These are phyloP conservation scores for Polypedilum pembai DNA, from an alignment of 1,140 invertebrate species.

Conservation along the genomic window DNA sequence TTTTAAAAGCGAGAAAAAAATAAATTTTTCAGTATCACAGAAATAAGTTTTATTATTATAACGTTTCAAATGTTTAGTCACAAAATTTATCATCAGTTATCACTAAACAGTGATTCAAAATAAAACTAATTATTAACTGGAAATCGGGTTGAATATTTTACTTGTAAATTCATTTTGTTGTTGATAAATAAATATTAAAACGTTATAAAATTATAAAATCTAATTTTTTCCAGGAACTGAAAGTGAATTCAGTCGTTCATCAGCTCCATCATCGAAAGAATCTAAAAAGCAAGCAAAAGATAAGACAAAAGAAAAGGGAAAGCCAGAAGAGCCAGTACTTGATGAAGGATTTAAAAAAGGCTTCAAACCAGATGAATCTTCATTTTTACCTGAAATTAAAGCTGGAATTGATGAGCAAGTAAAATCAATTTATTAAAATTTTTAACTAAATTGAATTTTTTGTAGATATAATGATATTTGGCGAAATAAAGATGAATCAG, in stretches of 20 bases:
- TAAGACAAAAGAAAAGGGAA: constrained; percentile 60
- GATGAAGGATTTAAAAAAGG: constrained; percentile 52
- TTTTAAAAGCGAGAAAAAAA: too few species aligned
- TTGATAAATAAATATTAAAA: too few species aligned
- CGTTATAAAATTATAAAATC: constrained; percentile 23
- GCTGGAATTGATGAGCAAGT: constrained; percentile 53
- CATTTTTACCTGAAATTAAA: constrained; percentile 52
- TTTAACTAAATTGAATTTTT: constrained; percentile 24
- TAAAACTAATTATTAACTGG: too few species aligned
- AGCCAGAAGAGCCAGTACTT: constrained; percentile 47
- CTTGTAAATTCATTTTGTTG: too few species aligned
- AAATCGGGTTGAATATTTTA: too few species aligned
- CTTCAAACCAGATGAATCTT: constrained; percentile 50
- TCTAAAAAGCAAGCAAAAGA: constrained; percentile 63
- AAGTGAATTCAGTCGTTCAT: constrained; percentile 68
- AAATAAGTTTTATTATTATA: too few species aligned
- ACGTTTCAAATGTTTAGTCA: too few species aligned
- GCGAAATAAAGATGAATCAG: constrained; percentile 68
- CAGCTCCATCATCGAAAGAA: constrained; percentile 65
- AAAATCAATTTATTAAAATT: background rate
- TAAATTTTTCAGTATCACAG: too few species aligned
- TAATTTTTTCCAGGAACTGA: constrained; percentile 51
- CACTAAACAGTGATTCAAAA: too few species aligned
- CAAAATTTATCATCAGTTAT: too few species aligned
- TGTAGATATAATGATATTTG: constrained; percentile 64